These are phyloP conservation scores for Halcyon malimbica DNA, from an alignment of 2,113 vertebrate species.

Conservation along the genomic window DNA sequence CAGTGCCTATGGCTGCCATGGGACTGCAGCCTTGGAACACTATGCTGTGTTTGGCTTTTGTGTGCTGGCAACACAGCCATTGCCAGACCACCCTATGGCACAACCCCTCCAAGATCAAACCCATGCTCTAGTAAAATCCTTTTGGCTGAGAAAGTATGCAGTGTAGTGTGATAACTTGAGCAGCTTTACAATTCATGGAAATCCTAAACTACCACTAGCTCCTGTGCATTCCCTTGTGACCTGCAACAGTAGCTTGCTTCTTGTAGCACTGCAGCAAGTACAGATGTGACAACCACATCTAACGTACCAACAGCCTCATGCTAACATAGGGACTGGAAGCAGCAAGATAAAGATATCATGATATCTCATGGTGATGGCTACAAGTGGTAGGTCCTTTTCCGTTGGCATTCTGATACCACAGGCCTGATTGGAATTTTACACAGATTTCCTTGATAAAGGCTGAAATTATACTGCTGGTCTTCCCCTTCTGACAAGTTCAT, in stretches of 20 bases:
- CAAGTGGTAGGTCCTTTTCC: neutral
- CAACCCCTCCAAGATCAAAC: neutral
- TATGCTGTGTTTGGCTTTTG: neutral
- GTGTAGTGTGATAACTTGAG: neutral
- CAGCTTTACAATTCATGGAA: neutral
- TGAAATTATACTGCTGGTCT: neutral
- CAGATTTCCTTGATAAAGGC: neutral
- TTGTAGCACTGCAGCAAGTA: neutral
- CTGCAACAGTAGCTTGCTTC: neutral
- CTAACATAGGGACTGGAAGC: neutral
- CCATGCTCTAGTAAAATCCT: neutral
- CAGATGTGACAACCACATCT: neutral
- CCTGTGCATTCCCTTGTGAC: neutral
- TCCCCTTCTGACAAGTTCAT: neutral
- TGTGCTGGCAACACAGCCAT: neutral
- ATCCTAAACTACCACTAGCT: neutral
- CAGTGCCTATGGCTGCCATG: rapidly evolving
- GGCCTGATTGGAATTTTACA: neutral
- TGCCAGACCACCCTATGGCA: neutral
- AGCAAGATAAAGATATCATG: neutral
- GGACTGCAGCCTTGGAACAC: neutral
- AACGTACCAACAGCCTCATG: neutral
- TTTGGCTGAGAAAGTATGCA: neutral
- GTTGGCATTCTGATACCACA: neutral
- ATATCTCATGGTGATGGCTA: neutral